These are phyloP conservation scores for Rhinogobio ventralis DNA, from an alignment of 2,797 vertebrate genomes.

Conservation along the genomic window DNA sequence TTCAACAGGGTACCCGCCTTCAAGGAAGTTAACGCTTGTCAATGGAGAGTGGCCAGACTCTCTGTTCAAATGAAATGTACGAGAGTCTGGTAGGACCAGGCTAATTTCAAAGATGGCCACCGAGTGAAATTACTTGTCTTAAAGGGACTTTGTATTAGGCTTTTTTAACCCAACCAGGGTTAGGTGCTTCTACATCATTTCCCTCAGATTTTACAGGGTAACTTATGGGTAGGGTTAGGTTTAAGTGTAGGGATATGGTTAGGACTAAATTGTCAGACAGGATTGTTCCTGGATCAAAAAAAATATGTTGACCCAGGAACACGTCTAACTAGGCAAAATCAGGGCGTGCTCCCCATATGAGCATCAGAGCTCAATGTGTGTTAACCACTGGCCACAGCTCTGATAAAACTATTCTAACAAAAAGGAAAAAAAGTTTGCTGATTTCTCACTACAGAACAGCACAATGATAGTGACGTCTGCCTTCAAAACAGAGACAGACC, in stretches of 20 bases:
- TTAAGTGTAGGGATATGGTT: too few species aligned
- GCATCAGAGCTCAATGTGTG: not conserved
- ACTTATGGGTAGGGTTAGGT: not conserved
- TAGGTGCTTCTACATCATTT: not conserved
- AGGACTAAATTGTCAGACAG: not conserved
- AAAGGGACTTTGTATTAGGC: not conserved
- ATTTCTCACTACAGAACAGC: not conserved
- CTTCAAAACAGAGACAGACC: slow-evolving; percentile 2
- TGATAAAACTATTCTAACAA: slow-evolving; percentile 2
- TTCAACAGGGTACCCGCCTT: too few species aligned
- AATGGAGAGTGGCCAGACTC: too few species aligned
- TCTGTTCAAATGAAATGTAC: too few species aligned
- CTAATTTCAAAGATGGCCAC: too few species aligned
- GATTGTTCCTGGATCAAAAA: not conserved
- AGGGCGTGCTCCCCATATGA: not conserved
- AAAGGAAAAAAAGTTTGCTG: not conserved
- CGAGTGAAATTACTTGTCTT: too few species aligned
- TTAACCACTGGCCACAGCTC: not conserved
- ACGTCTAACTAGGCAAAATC: not conserved
- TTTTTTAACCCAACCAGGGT: not conserved
- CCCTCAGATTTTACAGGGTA: not conserved
- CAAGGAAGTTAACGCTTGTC: too few species aligned
- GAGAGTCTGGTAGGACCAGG: too few species aligned
- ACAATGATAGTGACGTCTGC: not conserved
- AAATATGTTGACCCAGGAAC: not conserved